Base-by-base conservation (phyloP, 2,113 vertebrate species). In the Aegypius monachus region DNA sequence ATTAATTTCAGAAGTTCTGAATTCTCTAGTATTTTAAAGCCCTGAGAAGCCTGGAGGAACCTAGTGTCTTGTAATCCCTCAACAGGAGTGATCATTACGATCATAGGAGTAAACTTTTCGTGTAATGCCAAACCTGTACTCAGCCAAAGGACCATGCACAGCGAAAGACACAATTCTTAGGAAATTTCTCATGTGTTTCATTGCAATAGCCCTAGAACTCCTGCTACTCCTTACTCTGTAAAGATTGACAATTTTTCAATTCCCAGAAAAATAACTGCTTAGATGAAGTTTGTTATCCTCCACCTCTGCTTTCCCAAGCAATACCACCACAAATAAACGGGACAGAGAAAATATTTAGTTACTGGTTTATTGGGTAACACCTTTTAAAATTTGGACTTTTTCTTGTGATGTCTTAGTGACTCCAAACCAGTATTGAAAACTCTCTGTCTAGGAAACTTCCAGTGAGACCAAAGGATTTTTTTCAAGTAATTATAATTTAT, bases 11-110 rank as follows among this genome's bases (percentile, higher is more conserved):
- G 77, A 94, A 84, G 58, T 74, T 95, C 71, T 89, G 81, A 92
- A 91, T 96, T 93, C 93, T 81, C 31, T 61, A 56, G 61, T 89
- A 91, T 95, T 91, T 95, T 93, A 96, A 97, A 97, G 75, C 61
- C 52, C 67, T 21, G 78, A 93, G 96, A 79, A 70, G 40, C 63
- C 63, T 74, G 38, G 47, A 94, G 86, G 58, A 70, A 62, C 62
- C 73, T 74, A 87, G 61, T 58, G 36, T 65, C 73, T 88, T 73
- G 66, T 84, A 96, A 95, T 91, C 86, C 59, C 8, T 97, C 92
- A 92, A 94, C 93, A 52, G n/a, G 40, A 92, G n/a, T 47, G 77
- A 90, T 68, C 32, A 38, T 78, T 83, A 82, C 34, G 61, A 79
- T 96, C 82, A 77, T 7, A 94, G 62, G 8, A 86, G 63, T 86